A percentile compares a stretch with the other conserved stretches of the same genome.
These are phyloP conservation scores for Athalia circularis DNA, from an alignment of 2,888 invertebrate species.

Conservation along the genomic window DNA sequence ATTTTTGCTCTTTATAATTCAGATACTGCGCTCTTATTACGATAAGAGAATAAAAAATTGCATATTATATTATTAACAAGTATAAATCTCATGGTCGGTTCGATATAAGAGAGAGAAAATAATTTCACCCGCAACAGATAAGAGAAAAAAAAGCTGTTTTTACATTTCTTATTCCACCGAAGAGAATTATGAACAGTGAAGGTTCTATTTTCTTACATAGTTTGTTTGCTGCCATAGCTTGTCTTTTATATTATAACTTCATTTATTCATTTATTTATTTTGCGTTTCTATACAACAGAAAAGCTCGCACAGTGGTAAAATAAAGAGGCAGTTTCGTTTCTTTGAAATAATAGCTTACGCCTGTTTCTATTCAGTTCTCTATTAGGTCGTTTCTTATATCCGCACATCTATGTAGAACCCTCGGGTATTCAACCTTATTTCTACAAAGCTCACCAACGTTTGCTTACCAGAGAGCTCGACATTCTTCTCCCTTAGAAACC, in stretches of 20 bases:
- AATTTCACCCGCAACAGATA: too few relatives aligned
- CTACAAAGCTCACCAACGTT: slow-evolving; percentile 13
- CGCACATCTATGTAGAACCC: background rate
- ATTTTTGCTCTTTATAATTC: too few relatives aligned
- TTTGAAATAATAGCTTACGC: slow-evolving; percentile 36
- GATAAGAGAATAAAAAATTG: too few relatives aligned
- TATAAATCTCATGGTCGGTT: too few relatives aligned
- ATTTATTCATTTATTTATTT: background rate
- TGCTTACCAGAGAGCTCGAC: background rate
- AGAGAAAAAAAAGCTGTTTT: too few relatives aligned
- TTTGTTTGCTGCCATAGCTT: background rate
- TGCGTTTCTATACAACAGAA: background rate
- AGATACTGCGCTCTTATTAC: too few relatives aligned
- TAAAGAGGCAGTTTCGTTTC: slow-evolving; percentile 9
- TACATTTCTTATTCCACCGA: too few relatives aligned
- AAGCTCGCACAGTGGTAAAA: background rate
- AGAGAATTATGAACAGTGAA: too few relatives aligned
- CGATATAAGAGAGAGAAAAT: too few relatives aligned
- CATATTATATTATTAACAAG: too few relatives aligned
- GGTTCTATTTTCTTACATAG: too few relatives aligned
- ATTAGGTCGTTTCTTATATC: slow-evolving; percentile 27
- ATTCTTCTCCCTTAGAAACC: slow-evolving; percentile 7
- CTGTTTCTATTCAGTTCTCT: slow-evolving; percentile 38
- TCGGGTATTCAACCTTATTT: slow-evolving; percentile 34
- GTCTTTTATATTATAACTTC: background rate